Evolutionary conservation across 2,113 vertebrate species (phyloP).

Genomic region (Uropsilus gracilis): DNA sequence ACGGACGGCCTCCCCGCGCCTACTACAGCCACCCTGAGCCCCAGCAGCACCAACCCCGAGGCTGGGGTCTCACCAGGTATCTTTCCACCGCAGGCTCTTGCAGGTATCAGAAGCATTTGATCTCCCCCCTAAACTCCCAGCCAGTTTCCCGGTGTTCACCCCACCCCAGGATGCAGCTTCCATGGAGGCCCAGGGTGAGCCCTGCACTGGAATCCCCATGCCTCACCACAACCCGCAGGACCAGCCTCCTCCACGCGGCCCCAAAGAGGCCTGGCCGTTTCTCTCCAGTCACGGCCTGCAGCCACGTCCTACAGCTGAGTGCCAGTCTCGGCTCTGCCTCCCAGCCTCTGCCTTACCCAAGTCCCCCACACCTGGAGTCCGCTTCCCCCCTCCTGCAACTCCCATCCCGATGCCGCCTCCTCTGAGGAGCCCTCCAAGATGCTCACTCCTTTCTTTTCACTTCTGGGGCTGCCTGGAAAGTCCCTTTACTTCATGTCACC

Average conservation of each 20-base stretch:
- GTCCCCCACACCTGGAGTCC: background rate
- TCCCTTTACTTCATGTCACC: background rate
- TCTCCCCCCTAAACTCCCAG: too few species aligned
- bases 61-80: background rate
- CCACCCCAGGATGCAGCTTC: accelerated
- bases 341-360: accelerated
- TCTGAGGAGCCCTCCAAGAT: background rate
- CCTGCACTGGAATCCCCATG: too few species aligned
- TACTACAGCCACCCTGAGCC: accelerated
- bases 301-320: accelerated
- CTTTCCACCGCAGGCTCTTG: background rate
- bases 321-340: background rate
- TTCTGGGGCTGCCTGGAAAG: too few species aligned
- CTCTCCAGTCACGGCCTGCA: background rate
- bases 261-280: too few species aligned
- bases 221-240: too few species aligned
- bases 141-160: accelerated
- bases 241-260: accelerated
- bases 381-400: background rate
- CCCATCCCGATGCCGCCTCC: background rate
- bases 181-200: background rate
- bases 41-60: accelerated
- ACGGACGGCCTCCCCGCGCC: too few species aligned
- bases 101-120: accelerated
- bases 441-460: background rate